These are phyloP conservation scores for Amphipoea oculea DNA, from an alignment of 2,888 invertebrate genomes.

Conservation along the genomic window DNA sequence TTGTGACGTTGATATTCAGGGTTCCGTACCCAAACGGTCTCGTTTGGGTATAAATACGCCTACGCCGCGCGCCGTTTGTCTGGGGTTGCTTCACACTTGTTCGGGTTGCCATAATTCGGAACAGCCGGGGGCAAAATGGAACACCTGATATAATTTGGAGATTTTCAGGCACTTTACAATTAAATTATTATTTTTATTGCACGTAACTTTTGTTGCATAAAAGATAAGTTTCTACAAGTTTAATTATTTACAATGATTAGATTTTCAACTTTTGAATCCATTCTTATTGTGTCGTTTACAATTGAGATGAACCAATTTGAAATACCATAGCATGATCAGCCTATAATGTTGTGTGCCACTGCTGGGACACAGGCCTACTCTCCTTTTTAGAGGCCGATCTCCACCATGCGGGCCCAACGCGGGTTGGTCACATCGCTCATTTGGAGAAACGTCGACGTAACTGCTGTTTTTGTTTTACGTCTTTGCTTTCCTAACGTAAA, in stretches of 20 bases:
- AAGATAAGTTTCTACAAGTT: not conserved
- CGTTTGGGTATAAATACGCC: not conserved
- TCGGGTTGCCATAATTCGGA: not conserved
- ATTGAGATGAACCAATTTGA: not conserved
- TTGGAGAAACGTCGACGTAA: too few relatives aligned
- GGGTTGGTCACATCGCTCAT: too few relatives aligned
- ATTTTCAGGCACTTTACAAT: not conserved
- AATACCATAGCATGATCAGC: too few relatives aligned
- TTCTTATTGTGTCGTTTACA: not conserved
- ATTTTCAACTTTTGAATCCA: not conserved
- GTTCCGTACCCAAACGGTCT: not conserved
- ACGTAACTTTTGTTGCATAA: not conserved
- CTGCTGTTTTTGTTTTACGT: too few relatives aligned
- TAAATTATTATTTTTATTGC: not conserved
- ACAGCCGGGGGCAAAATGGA: not conserved
- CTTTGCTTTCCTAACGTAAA: too few relatives aligned
- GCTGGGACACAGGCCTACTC: too few relatives aligned
- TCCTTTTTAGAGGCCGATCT: too few relatives aligned
- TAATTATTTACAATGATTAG: not conserved
- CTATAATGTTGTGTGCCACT: too few relatives aligned
- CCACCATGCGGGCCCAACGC: too few relatives aligned
- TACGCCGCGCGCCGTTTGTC: too few relatives aligned
- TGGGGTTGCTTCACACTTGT: not conserved
- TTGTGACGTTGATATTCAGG: not conserved
- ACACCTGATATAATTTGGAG: not conserved